Base-by-base conservation (phyloP, 1,140 invertebrate species). In the Leptinotarsa lineolata region DNA sequence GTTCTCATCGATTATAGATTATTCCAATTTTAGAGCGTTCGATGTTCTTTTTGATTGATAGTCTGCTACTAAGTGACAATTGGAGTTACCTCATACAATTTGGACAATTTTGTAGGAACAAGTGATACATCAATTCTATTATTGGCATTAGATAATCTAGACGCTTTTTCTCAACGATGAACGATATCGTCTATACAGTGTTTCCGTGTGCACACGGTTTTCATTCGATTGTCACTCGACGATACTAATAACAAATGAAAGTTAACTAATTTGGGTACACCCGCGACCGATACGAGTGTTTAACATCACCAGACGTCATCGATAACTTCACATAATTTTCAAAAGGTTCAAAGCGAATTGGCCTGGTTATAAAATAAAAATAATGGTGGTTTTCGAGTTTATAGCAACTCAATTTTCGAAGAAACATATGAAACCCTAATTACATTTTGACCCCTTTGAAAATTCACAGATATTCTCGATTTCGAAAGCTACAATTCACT, bases 211-310 rank as follows among this genome's bases (percentile, higher is more conserved):
- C 73, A 74, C 73, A 75, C 76, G 73, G 20, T 77, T 65, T 54
- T 75, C 70, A 70, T 72, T 79, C 79, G 80, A 81, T 81, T 81
- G 80, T 81, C 80, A 81, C 75, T 81, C 76, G 74, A 76, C 80
- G 80, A 81, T 80, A 74, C 64, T 59, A 21, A 60, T 74, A 81
- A 77, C 76, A 79, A 80, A 81, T 75, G 77, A 80, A 76, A 78
- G 68, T 68, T 48, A 65, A 71, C 73, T 75, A 72, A 70, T 76
- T 67, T 67, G 30, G 72, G 44, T 71, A 73, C 74, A 75, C 76
- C 68, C 65, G 61, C 71, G 66, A 68, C 30, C 66, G 66, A 20
- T 48, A 46, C 39, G 66, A 68, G 66, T 46, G 66, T 46, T 68
- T 54, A 70, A 30, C 46, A 60, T 21, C 48, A 54, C 48, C 48